Evolutionary conservation across 2,888 invertebrate species (phyloP), one percentile per base, ranked within the genome.

Genomic region (Acanthosepion pharaonis): DNA sequence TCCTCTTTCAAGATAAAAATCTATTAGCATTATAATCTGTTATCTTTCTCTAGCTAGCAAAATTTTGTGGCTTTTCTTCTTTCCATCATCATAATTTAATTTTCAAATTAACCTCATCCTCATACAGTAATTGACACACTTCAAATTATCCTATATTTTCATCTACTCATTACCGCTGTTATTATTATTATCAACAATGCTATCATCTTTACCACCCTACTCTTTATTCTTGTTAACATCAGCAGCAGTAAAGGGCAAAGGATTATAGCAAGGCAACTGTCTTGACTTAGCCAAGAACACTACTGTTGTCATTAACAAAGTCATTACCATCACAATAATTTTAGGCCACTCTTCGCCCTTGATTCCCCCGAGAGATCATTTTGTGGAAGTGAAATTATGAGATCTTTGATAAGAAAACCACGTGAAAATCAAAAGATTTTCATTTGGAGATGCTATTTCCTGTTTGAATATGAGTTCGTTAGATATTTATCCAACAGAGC

Each of bases 381-480:
- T 78, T 78, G 78, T n/a, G n/a, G 18, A n/a, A 78, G 78, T 33
- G n/a, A 78, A 78, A 78, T 78, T 78, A 78, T 78, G 78, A 78
- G 78, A 78, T 78, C 78, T 78, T 78, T 78, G 78, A 78, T 78
- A n/a, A 78, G 78, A 78, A n/a, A 78, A 78, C 78, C 78, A 78
- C 25, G 28, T 78, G 78, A 78, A 78, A 78, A 59, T 59, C 59
- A 59, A 59, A 59, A 59, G 59, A 20, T 59, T 59, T 59, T 78
- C 78, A 78, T n/a, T 78, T 78, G 78, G 78, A 33, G n/a, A n/a
- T 33, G n/a, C 78, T 78, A 78, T 78, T 78, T 78, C 23, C 78
- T 33, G n/a, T 78, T 78, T 78, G n/a, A 78, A 78, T 78, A n/a
- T 78, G n/a, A n/a, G 15, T 78, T 78, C 4, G 78, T 78, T 78